Conservation (phyloP, 2,888 invertebrate genomes). For the Saturnia pavonia region DNA sequence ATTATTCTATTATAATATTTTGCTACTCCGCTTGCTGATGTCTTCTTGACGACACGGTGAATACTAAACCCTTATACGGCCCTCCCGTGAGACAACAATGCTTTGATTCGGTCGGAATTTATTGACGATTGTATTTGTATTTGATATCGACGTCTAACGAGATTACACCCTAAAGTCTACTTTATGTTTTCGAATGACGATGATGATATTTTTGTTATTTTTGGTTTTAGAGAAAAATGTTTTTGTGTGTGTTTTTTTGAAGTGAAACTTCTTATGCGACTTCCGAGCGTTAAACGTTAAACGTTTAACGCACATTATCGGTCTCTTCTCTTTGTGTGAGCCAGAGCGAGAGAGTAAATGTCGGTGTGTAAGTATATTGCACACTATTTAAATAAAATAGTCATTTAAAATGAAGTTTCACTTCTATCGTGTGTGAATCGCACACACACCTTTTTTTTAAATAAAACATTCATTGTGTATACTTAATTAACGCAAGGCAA, state of each 20-base stretch:
- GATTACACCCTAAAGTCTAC: constrained; percentile 52
- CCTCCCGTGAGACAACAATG: constrained; percentile 40
- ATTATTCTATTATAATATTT: constrained; percentile 81
- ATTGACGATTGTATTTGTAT: constrained; percentile 65
- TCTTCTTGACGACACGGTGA: constrained; percentile 79
- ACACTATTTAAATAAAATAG: no score
- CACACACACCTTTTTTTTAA: no score
- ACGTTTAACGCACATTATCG: no score
- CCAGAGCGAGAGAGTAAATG: no score
- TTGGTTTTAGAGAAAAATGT: constrained; percentile 17
- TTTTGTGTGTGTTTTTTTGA: no score
- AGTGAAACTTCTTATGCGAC: no score
- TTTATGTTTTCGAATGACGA: constrained; percentile 28
- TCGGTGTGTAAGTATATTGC: no score
- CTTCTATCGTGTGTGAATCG: no score
- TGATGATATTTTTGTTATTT: constrained; percentile 20
- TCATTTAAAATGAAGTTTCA: no score
- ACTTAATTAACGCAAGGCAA: background rate
- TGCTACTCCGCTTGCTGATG: constrained; percentile 74
- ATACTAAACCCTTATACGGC: constrained; percentile 68
- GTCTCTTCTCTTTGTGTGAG: no score
- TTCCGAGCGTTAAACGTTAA: no score
- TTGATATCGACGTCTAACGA: constrained; percentile 49
- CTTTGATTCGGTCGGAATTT: constrained; percentile 64
- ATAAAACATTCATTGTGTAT: background rate